A percentile compares a stretch with the other conserved stretches of the same genome.
phyloP scores from a whole-genome alignment of 1,140 invertebrate genomes.

The Ptiloglossa arizonensis region DNA sequence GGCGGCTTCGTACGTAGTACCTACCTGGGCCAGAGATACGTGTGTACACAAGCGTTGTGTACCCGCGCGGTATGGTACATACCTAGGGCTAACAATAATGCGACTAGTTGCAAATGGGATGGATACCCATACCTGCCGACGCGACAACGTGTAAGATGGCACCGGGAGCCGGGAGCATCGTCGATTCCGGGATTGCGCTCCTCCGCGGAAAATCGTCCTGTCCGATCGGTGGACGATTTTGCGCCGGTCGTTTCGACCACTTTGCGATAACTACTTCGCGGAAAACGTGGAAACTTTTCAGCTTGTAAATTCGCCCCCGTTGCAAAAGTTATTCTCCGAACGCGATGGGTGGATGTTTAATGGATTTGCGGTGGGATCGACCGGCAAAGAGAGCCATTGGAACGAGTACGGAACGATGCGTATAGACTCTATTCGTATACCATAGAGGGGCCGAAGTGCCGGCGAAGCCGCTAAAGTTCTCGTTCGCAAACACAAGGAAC shows the following conservation, averaged over 20 bases:
- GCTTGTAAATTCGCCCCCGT: no score
- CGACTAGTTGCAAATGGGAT: slow-evolving; percentile 69
- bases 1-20: slow-evolving; percentile 55
- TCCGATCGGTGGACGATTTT: background rate
- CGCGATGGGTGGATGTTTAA: no score
- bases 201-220: background rate
- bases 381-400: no score
- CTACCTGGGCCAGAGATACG: slow-evolving; percentile 64
- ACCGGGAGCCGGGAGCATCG: slow-evolving; percentile 5
- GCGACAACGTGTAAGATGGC: slow-evolving; percentile 64
- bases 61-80: slow-evolving; percentile 65
- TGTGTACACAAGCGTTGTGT: slow-evolving; percentile 62
- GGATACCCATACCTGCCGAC: slow-evolving; percentile 65
- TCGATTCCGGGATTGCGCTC: background rate
- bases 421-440: no score
- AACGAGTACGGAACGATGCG: no score
- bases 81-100: slow-evolving; percentile 70
- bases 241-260: no score
- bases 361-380: no score
- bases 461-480: no score
- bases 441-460: no score
- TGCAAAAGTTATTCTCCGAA: background rate
- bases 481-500: no score
- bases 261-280: no score
- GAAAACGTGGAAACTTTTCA: no score